Conservation (phyloP, 2,797 vertebrate genomes). For the Myiotriccus ornatus region DNA sequence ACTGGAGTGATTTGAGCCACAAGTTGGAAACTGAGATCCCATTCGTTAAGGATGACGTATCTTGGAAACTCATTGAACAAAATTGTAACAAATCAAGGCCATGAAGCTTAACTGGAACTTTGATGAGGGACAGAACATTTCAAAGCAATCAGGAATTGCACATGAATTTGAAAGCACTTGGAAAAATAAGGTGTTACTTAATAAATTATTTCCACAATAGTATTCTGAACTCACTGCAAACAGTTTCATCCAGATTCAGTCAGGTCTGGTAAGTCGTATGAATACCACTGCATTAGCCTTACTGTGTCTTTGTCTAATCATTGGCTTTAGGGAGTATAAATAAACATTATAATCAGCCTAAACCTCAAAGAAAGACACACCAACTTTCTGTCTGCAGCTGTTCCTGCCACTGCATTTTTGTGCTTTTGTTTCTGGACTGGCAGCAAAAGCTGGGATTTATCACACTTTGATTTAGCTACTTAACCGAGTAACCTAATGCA, state of each 20-base stretch:
- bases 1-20: neutral
- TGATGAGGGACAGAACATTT: neutral
- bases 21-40: neutral
- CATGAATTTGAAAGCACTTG: neutral
- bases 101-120: neutral
- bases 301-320: neutral
- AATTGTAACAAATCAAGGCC: neutral
- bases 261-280: neutral
- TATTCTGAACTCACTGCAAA: neutral
- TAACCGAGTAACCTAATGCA: neutral
- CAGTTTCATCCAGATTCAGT: neutral
- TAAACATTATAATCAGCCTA: neutral
- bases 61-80: neutral
- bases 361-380: neutral
- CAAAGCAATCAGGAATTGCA: neutral
- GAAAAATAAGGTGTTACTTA: neutral
- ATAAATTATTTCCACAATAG: neutral
- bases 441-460: neutral
- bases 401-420: neutral
- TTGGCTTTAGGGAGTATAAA: neutral
- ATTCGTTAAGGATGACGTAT: neutral
- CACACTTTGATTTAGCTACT: neutral
- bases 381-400: neutral
- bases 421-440: neutral
- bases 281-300: neutral